phyloP scores from a whole-genome alignment of 2,888 invertebrate genomes.

The Isoperla grammatica region DNA sequence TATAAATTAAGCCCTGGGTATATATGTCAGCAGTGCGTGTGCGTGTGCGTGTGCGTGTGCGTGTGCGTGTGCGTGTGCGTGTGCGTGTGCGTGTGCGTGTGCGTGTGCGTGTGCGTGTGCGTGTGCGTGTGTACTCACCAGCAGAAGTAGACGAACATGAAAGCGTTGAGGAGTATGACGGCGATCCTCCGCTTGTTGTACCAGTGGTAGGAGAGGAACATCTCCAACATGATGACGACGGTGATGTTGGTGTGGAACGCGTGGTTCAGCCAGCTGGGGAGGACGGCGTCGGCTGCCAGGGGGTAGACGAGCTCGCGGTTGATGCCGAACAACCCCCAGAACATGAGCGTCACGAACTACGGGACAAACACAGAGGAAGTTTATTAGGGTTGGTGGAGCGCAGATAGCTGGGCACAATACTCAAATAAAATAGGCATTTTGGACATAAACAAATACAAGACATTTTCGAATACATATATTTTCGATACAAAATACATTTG shows the following conservation, averaged over 20 bases:
- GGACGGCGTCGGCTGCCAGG: slow-evolving; percentile 46
- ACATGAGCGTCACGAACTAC: slow-evolving; percentile 50
- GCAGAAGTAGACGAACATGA: background rate
- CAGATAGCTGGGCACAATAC: too few species aligned
- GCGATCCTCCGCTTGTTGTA: slow-evolving; percentile 28
- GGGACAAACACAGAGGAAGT: slow-evolving; percentile 36
- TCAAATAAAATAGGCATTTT: too few species aligned
- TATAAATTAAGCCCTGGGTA: too few species aligned
- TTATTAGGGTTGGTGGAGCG: too few species aligned
- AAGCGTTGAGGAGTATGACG: slow-evolving; percentile 22
- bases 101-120: too few species aligned
- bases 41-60: too few species aligned
- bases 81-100: too few species aligned
- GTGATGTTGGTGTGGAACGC: slow-evolving; percentile 53
- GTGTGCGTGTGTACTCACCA: slow-evolving; percentile 3
- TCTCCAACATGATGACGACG: slow-evolving; percentile 47
- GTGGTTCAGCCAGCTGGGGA: slow-evolving; percentile 54
- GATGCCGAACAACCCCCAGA: slow-evolving; percentile 51
- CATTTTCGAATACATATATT: too few species aligned
- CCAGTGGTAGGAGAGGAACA: slow-evolving; percentile 38
- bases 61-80: too few species aligned
- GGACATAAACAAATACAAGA: too few species aligned
- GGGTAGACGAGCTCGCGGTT: slow-evolving; percentile 56
- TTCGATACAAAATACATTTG: too few species aligned
- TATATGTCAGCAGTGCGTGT: too few species aligned